phyloP scores from a whole-genome alignment of 2,113 vertebrate genomes.

The Chaetodon trifascialis region DNA sequence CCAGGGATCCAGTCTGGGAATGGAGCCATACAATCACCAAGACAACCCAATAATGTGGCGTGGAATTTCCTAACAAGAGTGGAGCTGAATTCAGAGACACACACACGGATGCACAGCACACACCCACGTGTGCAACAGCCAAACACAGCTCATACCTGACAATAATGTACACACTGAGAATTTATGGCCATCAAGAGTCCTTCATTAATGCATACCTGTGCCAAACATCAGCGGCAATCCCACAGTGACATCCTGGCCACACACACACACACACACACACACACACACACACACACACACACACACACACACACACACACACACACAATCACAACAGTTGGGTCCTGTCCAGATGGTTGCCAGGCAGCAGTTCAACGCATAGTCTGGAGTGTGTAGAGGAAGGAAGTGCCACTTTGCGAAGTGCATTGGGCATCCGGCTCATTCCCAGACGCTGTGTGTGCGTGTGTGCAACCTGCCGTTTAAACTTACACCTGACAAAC shows the following conservation, averaged over 20 bases:
- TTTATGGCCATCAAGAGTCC: conserved; percentile 55
- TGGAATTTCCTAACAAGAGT: conserved; percentile 82
- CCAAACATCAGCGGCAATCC: conserved; percentile 53
- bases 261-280: conserved; percentile 48
- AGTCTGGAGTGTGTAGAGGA: conserved; percentile 82
- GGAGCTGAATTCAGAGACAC: conserved; percentile 69
- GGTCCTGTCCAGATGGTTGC: conserved; percentile 79
- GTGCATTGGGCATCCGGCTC: conserved; percentile 74
- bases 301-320: conserved; percentile 48
- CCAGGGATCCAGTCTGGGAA: conserved; percentile 79
- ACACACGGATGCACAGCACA: conserved; percentile 25
- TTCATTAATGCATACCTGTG: conserved; percentile 50
- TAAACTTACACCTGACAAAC: conserved; percentile 68
- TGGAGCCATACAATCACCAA: conserved; percentile 76
- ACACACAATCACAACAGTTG: conserved; percentile 70
- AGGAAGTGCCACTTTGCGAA: conserved; percentile 82
- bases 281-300: conserved; percentile 56
- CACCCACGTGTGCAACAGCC: conserved; percentile 51
- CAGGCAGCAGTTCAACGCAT: conserved; percentile 78
- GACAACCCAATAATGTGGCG: conserved; percentile 81
- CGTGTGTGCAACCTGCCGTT: conserved; percentile 45
- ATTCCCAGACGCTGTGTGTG: conserved; percentile 64
- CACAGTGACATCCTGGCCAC: conserved; percentile 50
- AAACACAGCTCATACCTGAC: conserved; percentile 55
- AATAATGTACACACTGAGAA: conserved; percentile 50